Evolutionary conservation across 1,140 invertebrate species (phyloP), one percentile per base, ranked within the genome.

Genomic region (Drosophila santomea): DNA sequence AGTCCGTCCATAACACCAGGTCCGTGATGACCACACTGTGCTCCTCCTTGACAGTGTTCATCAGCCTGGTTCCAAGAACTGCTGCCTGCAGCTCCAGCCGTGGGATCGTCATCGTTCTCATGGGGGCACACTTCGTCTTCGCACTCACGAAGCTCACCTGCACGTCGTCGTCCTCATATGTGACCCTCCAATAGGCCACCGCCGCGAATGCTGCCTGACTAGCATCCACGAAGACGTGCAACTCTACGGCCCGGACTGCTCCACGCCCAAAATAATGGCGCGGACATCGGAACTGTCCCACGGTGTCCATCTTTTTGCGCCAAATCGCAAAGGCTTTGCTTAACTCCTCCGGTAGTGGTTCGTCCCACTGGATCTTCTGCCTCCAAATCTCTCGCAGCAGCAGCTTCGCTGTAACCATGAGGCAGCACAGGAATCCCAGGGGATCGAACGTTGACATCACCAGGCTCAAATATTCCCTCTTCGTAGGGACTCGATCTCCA

Each of bases 61-160:
- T 74, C 11, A 93, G 10, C 28, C 88, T 69, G 2, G 72, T 75
- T 7, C 82, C 91, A 15, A 93, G 51, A 0, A 93, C 51, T 1
- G 93, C 93, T 8, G 91, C 93, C 55, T 92, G 80, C 1, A 93
- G 74, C 68, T 94, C 93, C 4, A 93, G 58, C 25, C 92, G 68
- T 1, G 93, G 93, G 17, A 93, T 91, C 1, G 91, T 89, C n/a
- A 91, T 45, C 1, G 58, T 43, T 56, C 90, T 91, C 6, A 92
- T 20, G 6, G 93, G 92, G 0, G 93, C 77, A 3, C 93, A 92
- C 59, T 84, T 76, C 7, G 85, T 66, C 67, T 93, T 93, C 10
- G 77, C 66, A 39, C 39, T 36, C 2, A 74, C 35, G 5, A 80
- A 61, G 17, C 25, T 17, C 35, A 39, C 20, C 17, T 44, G 15